Evolutionary conservation across 2,888 invertebrate species (phyloP).

Genomic region (Bedellia somnulentella): DNA sequence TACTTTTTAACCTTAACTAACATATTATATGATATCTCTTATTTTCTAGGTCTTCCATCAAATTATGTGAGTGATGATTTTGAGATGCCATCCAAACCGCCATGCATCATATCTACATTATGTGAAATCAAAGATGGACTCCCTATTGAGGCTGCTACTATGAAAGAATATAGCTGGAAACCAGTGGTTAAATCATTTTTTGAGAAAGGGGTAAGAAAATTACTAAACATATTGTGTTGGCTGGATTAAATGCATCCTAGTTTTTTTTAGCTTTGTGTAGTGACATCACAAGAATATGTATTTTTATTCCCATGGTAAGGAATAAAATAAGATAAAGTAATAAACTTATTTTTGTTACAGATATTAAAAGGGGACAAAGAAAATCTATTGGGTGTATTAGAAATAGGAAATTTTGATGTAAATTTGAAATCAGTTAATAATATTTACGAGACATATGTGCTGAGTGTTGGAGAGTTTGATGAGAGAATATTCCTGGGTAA

Average conservation of each 20-base stretch:
- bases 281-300: neutral
- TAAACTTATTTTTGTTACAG: constrained; percentile 39
- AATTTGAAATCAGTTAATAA: constrained; percentile 85
- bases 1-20: too few relatives aligned
- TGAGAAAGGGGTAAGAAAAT: constrained; percentile 66
- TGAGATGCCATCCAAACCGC: constrained; percentile 65
- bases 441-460: constrained; percentile 87
- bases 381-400: constrained; percentile 74
- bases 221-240: constrained; percentile 5
- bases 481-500: constrained; percentile 92
- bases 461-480: constrained; percentile 93
- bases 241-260: too few relatives aligned
- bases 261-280: too few relatives aligned
- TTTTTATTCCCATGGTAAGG: neutral
- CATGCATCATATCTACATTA: constrained; percentile 81
- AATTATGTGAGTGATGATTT: constrained; percentile 66
- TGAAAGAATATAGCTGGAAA: constrained; percentile 87
- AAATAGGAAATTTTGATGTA: constrained; percentile 76
- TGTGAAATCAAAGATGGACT: constrained; percentile 82
- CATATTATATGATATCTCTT: too few relatives aligned
- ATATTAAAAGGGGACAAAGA: constrained; percentile 73
- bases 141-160: constrained; percentile 85
- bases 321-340: too few relatives aligned
- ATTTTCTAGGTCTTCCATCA: constrained; percentile 65
- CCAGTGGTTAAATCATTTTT: constrained; percentile 76